Conservation (phyloP, 2,113 vertebrate genomes). For the Cynoglossus semilaevis region DNA sequence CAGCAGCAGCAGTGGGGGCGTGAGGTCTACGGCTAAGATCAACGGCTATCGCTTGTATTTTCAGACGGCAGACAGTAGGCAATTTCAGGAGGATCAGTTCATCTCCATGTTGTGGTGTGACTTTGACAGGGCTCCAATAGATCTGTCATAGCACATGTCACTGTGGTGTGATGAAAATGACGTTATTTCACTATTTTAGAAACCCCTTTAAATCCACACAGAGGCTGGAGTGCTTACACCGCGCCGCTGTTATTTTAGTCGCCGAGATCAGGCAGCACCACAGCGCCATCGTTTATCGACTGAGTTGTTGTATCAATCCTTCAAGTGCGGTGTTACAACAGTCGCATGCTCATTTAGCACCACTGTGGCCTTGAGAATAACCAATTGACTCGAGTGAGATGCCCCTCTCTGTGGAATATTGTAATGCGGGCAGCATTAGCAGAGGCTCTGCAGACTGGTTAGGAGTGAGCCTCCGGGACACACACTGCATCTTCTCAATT, state of each 20-base stretch:
- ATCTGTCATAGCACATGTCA: constrained; percentile 23
- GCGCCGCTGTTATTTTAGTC: constrained; percentile 5
- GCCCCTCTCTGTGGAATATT: constrained; percentile 41
- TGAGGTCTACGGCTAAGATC: constrained; percentile 28
- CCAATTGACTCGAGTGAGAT: constrained; percentile 32
- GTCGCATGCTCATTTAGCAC: constrained; percentile 28
- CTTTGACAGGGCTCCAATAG: constrained; percentile 44
- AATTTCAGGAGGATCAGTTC: constrained; percentile 51
- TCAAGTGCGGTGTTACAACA: background rate
- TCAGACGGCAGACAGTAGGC: constrained; percentile 40
- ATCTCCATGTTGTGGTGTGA: constrained; percentile 27
- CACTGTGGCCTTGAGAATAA: constrained; percentile 36
- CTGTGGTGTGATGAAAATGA: constrained; percentile 44
- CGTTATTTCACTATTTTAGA: constrained; percentile 36
- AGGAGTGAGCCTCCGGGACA: constrained; percentile 42
- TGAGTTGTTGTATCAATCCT: constrained; percentile 7
- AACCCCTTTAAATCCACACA: constrained; percentile 35
- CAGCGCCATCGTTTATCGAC: constrained; percentile 34
- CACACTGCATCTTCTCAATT: constrained; percentile 42
- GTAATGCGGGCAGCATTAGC: constrained; percentile 48
- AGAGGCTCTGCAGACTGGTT: constrained; percentile 31
- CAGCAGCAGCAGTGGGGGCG: background rate
- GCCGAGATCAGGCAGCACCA: background rate
- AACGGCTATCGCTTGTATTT: constrained; percentile 42
- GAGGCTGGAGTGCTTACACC: constrained; percentile 7